Evolutionary conservation across 1,140 invertebrate species (phyloP).

Genomic region (Cephus cinctus): DNA sequence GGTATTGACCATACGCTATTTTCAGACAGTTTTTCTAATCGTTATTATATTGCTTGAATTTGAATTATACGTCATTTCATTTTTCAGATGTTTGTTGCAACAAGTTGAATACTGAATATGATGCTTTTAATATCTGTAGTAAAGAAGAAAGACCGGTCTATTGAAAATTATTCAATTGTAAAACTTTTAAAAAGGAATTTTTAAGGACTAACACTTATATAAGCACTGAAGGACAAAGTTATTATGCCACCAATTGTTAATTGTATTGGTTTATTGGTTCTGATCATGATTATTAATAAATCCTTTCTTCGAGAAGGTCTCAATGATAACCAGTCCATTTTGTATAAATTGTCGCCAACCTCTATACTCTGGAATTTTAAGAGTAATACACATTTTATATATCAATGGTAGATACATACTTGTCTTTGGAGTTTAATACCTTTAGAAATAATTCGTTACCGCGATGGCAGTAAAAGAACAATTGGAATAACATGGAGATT

Average conservation of each 20-base stretch:
- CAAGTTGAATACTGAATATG: constrained; percentile 35
- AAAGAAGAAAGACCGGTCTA: constrained; percentile 4
- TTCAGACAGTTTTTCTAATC: too few relatives aligned
- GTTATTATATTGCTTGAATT: too few relatives aligned
- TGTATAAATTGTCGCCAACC: constrained; percentile 24
- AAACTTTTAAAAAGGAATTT: neutral
- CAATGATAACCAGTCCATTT: constrained; percentile 34
- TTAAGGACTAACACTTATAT: constrained; percentile 24
- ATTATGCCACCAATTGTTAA: constrained; percentile 27
- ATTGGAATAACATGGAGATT: constrained; percentile 18
- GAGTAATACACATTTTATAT: neutral
- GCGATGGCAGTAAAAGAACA: neutral
- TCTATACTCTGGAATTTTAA: constrained; percentile 20
- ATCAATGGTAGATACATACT: constrained; percentile 2
- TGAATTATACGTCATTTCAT: too few relatives aligned
- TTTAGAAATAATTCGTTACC: neutral
- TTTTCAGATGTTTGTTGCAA: constrained; percentile 18
- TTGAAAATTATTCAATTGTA: neutral
- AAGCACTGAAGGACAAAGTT: constrained; percentile 28
- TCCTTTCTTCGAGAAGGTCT: constrained; percentile 16
- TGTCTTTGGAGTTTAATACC: neutral
- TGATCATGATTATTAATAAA: constrained; percentile 24
- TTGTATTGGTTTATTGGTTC: constrained; percentile 17
- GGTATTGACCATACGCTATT: too few relatives aligned
- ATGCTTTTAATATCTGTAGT: constrained; percentile 29